Base-by-base conservation (phyloP, 2,888 invertebrate species). In the Ceriagrion tenellum region DNA sequence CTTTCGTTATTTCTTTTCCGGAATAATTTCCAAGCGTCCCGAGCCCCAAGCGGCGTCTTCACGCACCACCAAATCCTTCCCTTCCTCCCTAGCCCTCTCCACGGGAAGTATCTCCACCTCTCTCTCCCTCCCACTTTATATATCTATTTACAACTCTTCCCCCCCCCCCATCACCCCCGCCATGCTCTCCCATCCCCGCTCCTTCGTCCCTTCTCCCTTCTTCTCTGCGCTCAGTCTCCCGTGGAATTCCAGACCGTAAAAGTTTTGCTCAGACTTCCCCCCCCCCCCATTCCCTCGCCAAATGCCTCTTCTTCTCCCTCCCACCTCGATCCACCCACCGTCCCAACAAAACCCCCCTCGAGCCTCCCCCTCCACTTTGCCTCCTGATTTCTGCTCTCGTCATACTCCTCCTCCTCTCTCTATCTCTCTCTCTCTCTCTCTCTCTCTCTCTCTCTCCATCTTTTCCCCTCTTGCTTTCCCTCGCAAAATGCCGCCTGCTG, bases 161-260 rank as follows among this genome's bases (percentile, higher is more conserved):
- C 81, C 35, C 26, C 0, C 35, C 13, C 18, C 10, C 81, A 23
- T 35, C 35, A 0, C 26, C 81, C 35, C 35, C 30, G 13, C 35
- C 35, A 30, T 81, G 30, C 69, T n/a, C n/a, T 26, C n/a, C 81
- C 35, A n/a, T 35, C 81, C 35, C 16, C 35, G 0, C 35, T 13
- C 4, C 35, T 35, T 18, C 30, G 13, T 8, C 35, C 35, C 74
- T 35, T 35, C 30, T 3, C 81, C 81, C 4, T 81, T 10, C 81
- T n/a, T 16, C 26, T 8, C 35, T 35, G 16, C 81, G 81, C 35
- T 81, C 81, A 35, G 81, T 81, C 81, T 81, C 81, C 81, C 81
- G 81, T 81, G 81, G 81, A 81, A 81, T 81, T 81, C 81, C 81
- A 10, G 30, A 30, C 81, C 81, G 81, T 81, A 81, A 81, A 81